Evolutionary conservation across 2,888 invertebrate species (phyloP), one percentile per base, ranked within the genome.

Genomic region (Lithophane ornitopus): DNA sequence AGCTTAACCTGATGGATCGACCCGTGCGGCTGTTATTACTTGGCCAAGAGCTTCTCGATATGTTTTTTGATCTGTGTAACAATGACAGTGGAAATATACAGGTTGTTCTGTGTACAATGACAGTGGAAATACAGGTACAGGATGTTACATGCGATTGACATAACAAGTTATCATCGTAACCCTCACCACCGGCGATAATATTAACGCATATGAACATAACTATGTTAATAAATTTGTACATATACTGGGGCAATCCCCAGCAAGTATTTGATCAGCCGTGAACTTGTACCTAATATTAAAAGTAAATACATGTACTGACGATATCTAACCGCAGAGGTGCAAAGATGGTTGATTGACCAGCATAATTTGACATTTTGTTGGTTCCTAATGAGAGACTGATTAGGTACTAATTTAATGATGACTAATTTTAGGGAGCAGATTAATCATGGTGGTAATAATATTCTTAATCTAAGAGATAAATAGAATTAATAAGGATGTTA

Each of bases 321-420:
- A 67, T 4, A 34, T 46, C 46, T 49, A 52, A 68, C 62, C 78
- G 46, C 46, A 77, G 39, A 82, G 58, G 78, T 78, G 78, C 28
- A 54, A 80, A 79, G 3, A 34, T 66, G 12, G 14, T 49, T 46
- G 0, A 22, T 12, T 3, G 39, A 56, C 46, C 58, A 63, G 12
- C 6, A 26, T 71, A 59, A 54, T 58, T 63, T 67, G 78, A 26
- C 2, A 46, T 68, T 22, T 34, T 34, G 14, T 56, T 62, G 12
- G 39, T 44, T 28, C 11, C 1, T 28, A 22, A 16, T n/a, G 22
- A 44, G 0, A 34, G 22, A 44, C 16, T 16, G 19, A n/a, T n/a
- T n/a, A n/a, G n/a, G n/a, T n/a, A n/a, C n/a, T n/a, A n/a, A n/a
- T n/a, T n/a, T n/a, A n/a, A n/a, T n/a, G n/a, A 46, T 34, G 26